These are phyloP conservation scores for Lypha dubia DNA, from an alignment of 2,888 invertebrate species.

Conservation along the genomic window DNA sequence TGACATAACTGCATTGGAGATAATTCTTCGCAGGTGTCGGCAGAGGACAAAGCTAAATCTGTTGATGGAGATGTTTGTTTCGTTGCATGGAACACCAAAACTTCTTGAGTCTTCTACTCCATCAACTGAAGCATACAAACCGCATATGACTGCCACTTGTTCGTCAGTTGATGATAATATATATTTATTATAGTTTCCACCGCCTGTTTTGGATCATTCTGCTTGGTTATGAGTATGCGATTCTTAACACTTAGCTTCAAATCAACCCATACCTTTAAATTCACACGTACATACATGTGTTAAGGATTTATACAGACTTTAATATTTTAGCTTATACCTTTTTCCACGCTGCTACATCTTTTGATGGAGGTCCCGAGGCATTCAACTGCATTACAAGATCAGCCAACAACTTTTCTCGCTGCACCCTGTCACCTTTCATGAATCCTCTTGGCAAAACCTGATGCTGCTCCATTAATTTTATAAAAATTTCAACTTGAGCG, in stretches of 20 bases:
- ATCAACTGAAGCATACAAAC: not conserved
- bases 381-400: not conserved
- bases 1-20: not conserved
- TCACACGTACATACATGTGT: not conserved
- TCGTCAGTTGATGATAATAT: not conserved
- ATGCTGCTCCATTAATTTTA: conserved; percentile 11
- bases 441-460: not conserved
- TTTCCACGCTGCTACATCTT: not conserved
- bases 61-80: too few species aligned
- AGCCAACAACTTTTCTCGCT: not conserved
- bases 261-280: not conserved
- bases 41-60: too few species aligned
- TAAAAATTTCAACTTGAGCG: not conserved
- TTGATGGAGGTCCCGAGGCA: not conserved
- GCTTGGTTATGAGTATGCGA: too few species aligned
- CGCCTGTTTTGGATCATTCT: not conserved
- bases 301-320: too few species aligned
- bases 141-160: not conserved
- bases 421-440: conserved; percentile 7
- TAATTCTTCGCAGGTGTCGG: not conserved
- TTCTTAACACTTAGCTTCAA: too few species aligned
- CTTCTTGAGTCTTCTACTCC: not conserved
- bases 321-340: not conserved
- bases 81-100: not conserved
- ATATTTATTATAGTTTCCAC: not conserved